Base-by-base conservation (phyloP, 1,140 invertebrate species). In the Harpegnathos saltator region DNA sequence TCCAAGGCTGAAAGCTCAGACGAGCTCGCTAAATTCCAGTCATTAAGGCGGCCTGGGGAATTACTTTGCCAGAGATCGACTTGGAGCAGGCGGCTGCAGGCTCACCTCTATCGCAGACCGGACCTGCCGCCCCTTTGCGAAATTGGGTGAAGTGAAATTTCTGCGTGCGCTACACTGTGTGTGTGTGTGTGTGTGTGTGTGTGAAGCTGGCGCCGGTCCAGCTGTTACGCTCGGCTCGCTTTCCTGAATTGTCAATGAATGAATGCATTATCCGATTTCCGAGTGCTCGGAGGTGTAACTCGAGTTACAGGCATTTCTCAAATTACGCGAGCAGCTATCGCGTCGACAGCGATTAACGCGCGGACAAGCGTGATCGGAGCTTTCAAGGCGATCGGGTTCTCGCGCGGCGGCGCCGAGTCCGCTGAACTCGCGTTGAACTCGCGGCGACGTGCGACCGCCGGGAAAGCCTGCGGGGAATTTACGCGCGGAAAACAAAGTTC, bases 191-290 rank as follows among this genome's bases (percentile, higher is more conserved):
- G n/a, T n/a, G n/a, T n/a, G n/a, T 33, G 0, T 59, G 24, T 29
- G 14, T 69, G 24, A 71, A 71, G n/a, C 44, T 87, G 85, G 85
- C 86, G 12, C 85, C 54, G 58, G 68, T 75, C 86, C 86, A 88
- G 22, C 26, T 82, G 38, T 66, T 56, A 62, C 50, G 44, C 33
- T 22, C 62, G 24, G 63, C 29, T 62, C 52, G 75, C 58, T 75
- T n/a, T 62, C 71, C 68, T 66, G 59, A 73, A 82, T 61, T 50
- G 14, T 58, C 75, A 62, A 72, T 82, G 59, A 86, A 84, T 82
- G 59, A 54, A 44, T 29, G 38, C 54, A 44, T 54, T 83, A 80
- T 86, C 22, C 62, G 58, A 86, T 74, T 84, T 87, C 71, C 50
- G 71, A 73, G 85, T 61, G n/a, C n/a, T 68, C 14, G 38, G 33